A percentile compares a stretch with the other conserved stretches of the same genome.
Evolutionary conservation across 1,140 invertebrate genomes (phyloP).

Genomic region (Pogonognathellus flavescens): DNA sequence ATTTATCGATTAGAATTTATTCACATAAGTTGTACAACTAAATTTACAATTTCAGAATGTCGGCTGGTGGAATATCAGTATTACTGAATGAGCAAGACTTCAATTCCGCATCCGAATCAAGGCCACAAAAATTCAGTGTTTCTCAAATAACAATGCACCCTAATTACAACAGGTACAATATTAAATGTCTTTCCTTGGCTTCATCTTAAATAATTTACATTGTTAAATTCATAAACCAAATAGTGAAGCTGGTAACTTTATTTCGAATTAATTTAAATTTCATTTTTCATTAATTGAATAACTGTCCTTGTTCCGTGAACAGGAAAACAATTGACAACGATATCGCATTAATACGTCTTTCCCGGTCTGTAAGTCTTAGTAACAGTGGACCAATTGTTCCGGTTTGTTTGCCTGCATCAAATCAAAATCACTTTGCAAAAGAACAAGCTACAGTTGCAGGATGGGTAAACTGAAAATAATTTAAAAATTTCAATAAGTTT

Average conservation of each 20-base stretch:
- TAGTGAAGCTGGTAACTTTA: background rate
- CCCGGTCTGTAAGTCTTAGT: constrained; percentile 4
- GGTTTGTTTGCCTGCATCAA: constrained; percentile 57
- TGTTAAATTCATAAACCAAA: background rate
- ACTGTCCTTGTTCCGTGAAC: too few species aligned
- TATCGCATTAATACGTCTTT: constrained; percentile 60
- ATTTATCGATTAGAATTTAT: too few species aligned
- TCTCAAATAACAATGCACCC: constrained; percentile 62
- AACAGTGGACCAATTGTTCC: constrained; percentile 25
- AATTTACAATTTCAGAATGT: constrained; percentile 58
- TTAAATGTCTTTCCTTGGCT: too few species aligned
- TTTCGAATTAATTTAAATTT: background rate
- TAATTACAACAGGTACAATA: constrained; percentile 55
- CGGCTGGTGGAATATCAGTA: constrained; percentile 57
- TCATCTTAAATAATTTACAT: too few species aligned
- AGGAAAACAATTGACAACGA: constrained; percentile 63
- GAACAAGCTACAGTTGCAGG: constrained; percentile 55
- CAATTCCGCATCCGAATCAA: constrained; percentile 28
- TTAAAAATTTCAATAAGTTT: constrained; percentile 43
- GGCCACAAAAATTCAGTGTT: constrained; percentile 70
- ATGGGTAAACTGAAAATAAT: constrained; percentile 73
- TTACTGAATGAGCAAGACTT: constrained; percentile 62
- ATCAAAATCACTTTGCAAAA: constrained; percentile 52
- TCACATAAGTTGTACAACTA: too few species aligned
- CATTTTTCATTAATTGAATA: too few species aligned